These are phyloP conservation scores for Lucinisca nassula DNA, from an alignment of 2,888 invertebrate species.

Conservation along the genomic window DNA sequence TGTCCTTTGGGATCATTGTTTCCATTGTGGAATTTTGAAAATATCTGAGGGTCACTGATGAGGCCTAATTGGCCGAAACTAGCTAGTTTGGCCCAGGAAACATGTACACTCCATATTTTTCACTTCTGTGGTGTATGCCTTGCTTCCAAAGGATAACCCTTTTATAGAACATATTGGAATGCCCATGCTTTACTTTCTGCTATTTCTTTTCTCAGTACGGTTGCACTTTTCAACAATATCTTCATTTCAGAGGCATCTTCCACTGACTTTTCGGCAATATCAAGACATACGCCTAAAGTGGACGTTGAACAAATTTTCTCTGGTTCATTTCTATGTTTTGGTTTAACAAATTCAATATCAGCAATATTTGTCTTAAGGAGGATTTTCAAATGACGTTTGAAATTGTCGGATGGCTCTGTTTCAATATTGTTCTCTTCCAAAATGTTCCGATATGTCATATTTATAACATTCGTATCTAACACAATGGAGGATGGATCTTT, in stretches of 20 bases:
- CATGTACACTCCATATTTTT: too few relatives aligned
- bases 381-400: not conserved
- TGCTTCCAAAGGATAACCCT: too few relatives aligned
- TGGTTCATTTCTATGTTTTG: not conserved
- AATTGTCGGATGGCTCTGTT: not conserved
- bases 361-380: not conserved
- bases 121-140: too few relatives aligned
- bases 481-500: not conserved
- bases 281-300: not conserved
- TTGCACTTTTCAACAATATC: not conserved
- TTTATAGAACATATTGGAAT: too few relatives aligned
- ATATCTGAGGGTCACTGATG: too few relatives aligned
- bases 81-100: too few relatives aligned
- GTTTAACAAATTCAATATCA: not conserved
- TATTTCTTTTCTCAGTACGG: not conserved
- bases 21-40: too few relatives aligned
- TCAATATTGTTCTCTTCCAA: not conserved
- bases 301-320: not conserved
- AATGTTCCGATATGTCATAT: slow-evolving; percentile 4
- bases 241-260: not conserved
- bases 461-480: not conserved
- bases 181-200: not conserved
- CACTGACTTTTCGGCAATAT: not conserved
- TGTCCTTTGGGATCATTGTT: too few relatives aligned
- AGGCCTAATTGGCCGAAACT: too few relatives aligned